Conservation (phyloP, 2,113 vertebrate genomes). For the Lagopus leucura region DNA sequence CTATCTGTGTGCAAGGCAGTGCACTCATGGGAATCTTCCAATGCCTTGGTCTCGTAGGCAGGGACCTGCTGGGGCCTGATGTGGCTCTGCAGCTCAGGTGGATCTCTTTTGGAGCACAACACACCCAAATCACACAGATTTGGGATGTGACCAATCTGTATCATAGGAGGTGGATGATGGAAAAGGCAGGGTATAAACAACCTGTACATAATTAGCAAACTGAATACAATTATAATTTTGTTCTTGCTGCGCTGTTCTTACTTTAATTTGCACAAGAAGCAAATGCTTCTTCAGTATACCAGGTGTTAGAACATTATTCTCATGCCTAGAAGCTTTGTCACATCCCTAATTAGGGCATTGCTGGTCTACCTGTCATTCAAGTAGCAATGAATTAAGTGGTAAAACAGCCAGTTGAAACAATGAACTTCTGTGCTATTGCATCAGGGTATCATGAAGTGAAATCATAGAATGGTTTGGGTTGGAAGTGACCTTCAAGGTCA, state of each 20-base stretch:
- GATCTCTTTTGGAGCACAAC: neutral
- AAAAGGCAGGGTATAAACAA: neutral
- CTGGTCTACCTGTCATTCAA: neutral
- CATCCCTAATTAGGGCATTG: neutral
- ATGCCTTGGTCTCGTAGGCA: neutral
- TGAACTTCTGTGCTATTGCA: neutral
- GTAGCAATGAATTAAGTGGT: neutral
- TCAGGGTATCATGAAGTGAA: neutral
- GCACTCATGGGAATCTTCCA: neutral
- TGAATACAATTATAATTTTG: neutral
- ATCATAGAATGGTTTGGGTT: neutral
- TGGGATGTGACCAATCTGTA: neutral
- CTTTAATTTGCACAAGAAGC: neutral
- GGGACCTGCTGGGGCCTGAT: rapidly evolving
- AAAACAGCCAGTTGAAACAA: neutral
- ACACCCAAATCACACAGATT: neutral
- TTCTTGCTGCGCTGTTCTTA: neutral
- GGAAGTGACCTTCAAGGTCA: no score
- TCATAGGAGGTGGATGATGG: neutral
- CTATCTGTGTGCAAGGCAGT: neutral
- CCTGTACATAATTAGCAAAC: neutral
- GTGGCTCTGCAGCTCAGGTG: neutral
- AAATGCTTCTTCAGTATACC: neutral
- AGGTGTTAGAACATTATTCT: neutral
- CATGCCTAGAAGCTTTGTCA: neutral